phyloP scores from a whole-genome alignment of 1,140 invertebrate genomes.

The Atopsyche davidsoni region DNA sequence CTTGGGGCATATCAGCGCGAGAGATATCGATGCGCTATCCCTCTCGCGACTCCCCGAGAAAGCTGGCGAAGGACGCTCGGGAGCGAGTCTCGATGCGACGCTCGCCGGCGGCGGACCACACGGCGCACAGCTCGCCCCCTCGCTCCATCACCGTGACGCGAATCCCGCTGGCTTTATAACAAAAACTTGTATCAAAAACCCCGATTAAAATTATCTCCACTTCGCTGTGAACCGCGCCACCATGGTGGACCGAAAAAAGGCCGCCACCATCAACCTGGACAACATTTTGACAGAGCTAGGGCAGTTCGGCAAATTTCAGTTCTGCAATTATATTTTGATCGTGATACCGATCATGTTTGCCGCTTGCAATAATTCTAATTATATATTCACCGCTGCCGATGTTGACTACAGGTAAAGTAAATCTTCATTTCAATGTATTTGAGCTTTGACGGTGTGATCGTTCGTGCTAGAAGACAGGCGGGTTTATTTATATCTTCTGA shows the following conservation, averaged over 20 bases:
- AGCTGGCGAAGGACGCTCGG: no score
- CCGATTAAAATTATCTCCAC: no score
- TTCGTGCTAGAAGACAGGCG: neutral
- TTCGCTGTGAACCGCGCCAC: no score
- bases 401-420: constrained; percentile 37
- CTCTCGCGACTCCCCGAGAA: no score
- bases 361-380: constrained; percentile 53
- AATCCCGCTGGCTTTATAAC: no score
- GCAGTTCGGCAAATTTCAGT: constrained; percentile 49
- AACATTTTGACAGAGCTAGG: constrained; percentile 39
- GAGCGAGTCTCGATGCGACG: no score
- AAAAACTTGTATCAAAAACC: no score
- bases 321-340: constrained; percentile 43
- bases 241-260: constrained; percentile 4
- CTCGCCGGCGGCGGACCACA: no score
- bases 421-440: neutral
- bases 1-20: no score
- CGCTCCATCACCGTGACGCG: no score
- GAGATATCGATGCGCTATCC: no score
- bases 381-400: constrained; percentile 54
- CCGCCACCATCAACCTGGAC: constrained; percentile 32
- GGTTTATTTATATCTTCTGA: neutral
- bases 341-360: constrained; percentile 51
- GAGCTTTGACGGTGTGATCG: neutral
- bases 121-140: no score